Evolutionary conservation across 2,797 vertebrate species (phyloP), one percentile per base, ranked within the genome.

Genomic region (Gallinago solitaria): DNA sequence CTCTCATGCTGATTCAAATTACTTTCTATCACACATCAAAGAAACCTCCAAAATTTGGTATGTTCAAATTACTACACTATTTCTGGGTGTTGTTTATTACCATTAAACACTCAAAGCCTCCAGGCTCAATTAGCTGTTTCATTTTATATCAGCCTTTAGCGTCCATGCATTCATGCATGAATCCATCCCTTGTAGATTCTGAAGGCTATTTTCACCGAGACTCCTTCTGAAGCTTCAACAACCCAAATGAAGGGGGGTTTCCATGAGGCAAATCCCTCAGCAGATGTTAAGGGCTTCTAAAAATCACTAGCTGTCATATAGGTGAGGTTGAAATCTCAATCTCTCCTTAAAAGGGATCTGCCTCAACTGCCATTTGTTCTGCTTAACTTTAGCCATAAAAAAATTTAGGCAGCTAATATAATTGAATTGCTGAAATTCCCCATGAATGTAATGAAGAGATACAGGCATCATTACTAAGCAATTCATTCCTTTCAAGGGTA

Each of bases 1-100:
- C 77, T 84, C 8, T 79, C 92, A 90, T 53, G 93, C 86, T 95
- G 92, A 90, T 84, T 92, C 83, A 94, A 90, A 96, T 95, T 96
- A 57, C 59, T 92, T 95, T 87, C 77, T 92, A 92, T 79, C 83
- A 85, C 60, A 96, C 92, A 95, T 94, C 88, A 96, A 90, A 95
- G 88, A 87, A 92, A 84, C 25, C 39, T 74, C 64, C 56, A 54
- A 63, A 97, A 87, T 93, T 60, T 93, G 70, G 25, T 63, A 17
- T 63, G 70, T 82, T 94, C 80, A 67, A 88, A 90, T 95, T 91
- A 39, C 54, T 67, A 32, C 0, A 30, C 56, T 93, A 17, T 95
- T 96, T 70, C 74, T 79, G 77, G 24, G 61, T 84, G 54, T 65
- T 94, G 76, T 86, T 94, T 95, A 69, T 96, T 89, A 30, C 51